A percentile compares a stretch with the other conserved stretches of the same genome.
These are phyloP conservation scores for Morbakka virulenta DNA, from an alignment of 30 jellyfish, hydroid and myxozoan species.

Conservation along the genomic window DNA sequence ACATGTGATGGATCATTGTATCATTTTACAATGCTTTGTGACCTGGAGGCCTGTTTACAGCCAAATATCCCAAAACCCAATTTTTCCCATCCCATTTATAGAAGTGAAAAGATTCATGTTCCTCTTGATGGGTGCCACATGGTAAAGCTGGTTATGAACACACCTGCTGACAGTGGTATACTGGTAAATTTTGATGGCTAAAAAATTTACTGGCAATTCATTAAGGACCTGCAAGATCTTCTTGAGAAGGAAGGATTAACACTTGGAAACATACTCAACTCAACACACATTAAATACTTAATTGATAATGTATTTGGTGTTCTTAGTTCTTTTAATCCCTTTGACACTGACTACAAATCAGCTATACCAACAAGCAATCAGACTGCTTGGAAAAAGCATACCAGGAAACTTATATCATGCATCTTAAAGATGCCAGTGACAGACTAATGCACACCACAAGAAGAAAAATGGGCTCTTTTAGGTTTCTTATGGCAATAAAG, in stretches of 20 bases:
- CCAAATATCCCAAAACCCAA: not conserved
- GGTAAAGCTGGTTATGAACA: conserved; percentile 23
- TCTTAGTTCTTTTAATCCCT: conserved; percentile 32
- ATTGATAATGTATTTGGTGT: conserved; percentile 19
- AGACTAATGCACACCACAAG: not conserved
- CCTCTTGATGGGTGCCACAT: conserved; percentile 47
- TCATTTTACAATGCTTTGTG: conserved; percentile 33
- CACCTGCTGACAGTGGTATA: conserved; percentile 25
- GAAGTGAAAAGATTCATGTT: not conserved
- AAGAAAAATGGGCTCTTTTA: conserved; percentile 37
- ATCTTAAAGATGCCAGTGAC: not conserved
- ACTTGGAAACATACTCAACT: conserved; percentile 4
- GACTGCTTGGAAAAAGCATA: not conserved
- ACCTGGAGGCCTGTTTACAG: not conserved
- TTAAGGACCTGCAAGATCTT: conserved; percentile 10
- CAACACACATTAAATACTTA: conserved; percentile 5
- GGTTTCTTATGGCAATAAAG: conserved; percentile 29
- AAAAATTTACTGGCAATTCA: conserved; percentile 1
- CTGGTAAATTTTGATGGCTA: not conserved
- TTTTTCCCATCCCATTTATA: not conserved
- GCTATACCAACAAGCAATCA: conserved; percentile 12
- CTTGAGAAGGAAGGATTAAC: conserved; percentile 9
- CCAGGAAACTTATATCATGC: not conserved
- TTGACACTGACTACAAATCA: conserved; percentile 40
- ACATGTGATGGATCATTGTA: conserved; percentile 46